Base-by-base conservation (phyloP, 2,888 invertebrate species). In the Romanomermis culicivorax region DNA sequence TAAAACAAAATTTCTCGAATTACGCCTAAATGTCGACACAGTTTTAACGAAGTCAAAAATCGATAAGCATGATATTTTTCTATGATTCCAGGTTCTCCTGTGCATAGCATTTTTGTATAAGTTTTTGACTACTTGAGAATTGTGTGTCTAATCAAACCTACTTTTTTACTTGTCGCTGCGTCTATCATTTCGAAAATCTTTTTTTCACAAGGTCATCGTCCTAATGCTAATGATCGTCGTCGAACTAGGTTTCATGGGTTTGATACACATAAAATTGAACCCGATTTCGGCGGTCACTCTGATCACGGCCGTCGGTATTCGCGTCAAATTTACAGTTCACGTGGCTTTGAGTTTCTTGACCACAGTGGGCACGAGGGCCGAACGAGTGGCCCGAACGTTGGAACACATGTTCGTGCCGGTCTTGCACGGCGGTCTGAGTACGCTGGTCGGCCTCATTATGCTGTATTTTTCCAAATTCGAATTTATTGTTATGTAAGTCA, bases 391-490 rank as follows among this genome's bases (percentile, higher is more conserved):
- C 29, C 75, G 87, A 61, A 82, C 88, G 0, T 68, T 91, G 62
- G 83, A 87, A 69, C 79, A 85, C 55, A 82, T 84, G 64, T 77
- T 83, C 59, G 82, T 84, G 24, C 85, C 91, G 0, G 81, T 91
- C 2, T 72, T 87, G 1, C 89, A 93, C 69, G 88, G 88, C 2
- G 86, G 86, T 48, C 70, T 88, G 53, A 86, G 89, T 29, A 83
- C 87, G 0, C 76, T 87, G 1, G 74, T 93, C 55, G 86, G 88
- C 0, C 81, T 87, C 2, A 76, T 82, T 54, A 86, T 91, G 82
- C 75, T 95, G 60, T 84, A 84, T 1, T 82, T 85, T 60, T 87
- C 91, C 53, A 85, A 89, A 64, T 93, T 93, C 68, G 89, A 91
- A 66, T 95, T 95, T 72, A 86, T 95, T 60, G 82, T 87, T 56